phyloP scores from a whole-genome alignment of 2,797 vertebrate species.

The Chiloscyllium punctatum region DNA sequence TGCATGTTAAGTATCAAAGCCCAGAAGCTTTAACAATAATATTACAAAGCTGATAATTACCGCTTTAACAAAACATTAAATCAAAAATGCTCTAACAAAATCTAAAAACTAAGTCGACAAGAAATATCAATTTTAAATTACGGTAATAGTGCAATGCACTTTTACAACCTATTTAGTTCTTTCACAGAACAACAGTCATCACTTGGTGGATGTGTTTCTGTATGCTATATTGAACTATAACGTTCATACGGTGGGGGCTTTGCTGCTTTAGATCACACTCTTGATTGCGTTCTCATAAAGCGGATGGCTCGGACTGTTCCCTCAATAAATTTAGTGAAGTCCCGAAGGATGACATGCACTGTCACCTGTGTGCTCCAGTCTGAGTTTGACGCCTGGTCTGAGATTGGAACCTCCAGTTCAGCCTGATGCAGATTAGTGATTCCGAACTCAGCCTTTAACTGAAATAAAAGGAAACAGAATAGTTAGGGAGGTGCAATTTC shows the following conservation, averaged over 20 bases:
- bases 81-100: neutral
- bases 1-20: neutral
- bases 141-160: neutral
- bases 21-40: neutral
- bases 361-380: too few relatives aligned
- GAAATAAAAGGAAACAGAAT: too few relatives aligned
- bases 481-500: too few relatives aligned
- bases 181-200: constrained; percentile 25
- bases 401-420: too few relatives aligned
- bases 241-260: neutral
- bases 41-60: neutral
- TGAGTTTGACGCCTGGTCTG: too few relatives aligned
- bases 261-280: neutral
- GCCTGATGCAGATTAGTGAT: too few relatives aligned
- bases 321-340: constrained; percentile 62
- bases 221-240: constrained; percentile 22
- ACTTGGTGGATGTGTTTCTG: neutral
- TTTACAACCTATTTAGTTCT: neutral
- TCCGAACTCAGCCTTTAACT: too few relatives aligned
- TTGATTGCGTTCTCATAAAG: neutral
- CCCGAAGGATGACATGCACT: too few relatives aligned
- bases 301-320: constrained; percentile 54
- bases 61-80: neutral
- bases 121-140: neutral
- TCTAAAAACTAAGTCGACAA: neutral